Conservation (phyloP, 64 coral and sea anemone genomes). For the Dendronephthya gigantea region DNA sequence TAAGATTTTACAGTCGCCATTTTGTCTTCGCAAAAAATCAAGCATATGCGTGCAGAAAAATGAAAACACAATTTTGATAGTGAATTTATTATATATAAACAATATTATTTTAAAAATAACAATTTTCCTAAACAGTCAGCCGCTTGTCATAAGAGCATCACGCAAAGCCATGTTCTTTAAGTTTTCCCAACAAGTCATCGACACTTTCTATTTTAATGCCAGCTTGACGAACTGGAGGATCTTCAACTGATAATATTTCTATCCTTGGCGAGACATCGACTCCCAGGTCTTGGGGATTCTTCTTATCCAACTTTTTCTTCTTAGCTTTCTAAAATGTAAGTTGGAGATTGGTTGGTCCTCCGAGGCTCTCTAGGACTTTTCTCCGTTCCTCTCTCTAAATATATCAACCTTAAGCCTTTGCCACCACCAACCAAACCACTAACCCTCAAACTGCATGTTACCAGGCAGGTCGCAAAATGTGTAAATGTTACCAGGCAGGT, state of each 20-base stretch:
- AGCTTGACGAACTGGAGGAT: constrained; percentile 76
- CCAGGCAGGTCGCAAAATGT: too few species aligned
- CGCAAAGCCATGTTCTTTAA: constrained; percentile 82
- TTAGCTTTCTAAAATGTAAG: constrained; percentile 77
- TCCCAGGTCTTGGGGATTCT: constrained; percentile 62
- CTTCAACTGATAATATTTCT: constrained; percentile 60
- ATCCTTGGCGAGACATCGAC: constrained; percentile 69
- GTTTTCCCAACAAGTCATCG: constrained; percentile 68
- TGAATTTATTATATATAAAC: background rate
- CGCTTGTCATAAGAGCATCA: background rate
- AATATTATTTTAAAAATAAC: background rate
- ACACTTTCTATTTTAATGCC: constrained; percentile 94
- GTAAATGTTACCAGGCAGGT: too few species aligned
- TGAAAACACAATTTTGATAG: too few species aligned
- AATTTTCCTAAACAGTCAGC: background rate
- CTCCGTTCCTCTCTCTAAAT: too few species aligned
- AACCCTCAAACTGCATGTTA: too few species aligned
- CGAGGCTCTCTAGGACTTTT: too few species aligned
- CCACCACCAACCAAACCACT: too few species aligned
- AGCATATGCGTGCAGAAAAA: too few species aligned
- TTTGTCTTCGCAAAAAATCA: too few species aligned
- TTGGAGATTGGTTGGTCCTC: too few species aligned
- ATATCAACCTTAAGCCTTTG: too few species aligned
- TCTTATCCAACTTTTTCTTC: constrained; percentile 99
- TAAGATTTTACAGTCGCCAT: too few species aligned